These are phyloP conservation scores for Camelus dromedarius DNA, from an alignment of 2,113 vertebrate species.

Conservation along the genomic window DNA sequence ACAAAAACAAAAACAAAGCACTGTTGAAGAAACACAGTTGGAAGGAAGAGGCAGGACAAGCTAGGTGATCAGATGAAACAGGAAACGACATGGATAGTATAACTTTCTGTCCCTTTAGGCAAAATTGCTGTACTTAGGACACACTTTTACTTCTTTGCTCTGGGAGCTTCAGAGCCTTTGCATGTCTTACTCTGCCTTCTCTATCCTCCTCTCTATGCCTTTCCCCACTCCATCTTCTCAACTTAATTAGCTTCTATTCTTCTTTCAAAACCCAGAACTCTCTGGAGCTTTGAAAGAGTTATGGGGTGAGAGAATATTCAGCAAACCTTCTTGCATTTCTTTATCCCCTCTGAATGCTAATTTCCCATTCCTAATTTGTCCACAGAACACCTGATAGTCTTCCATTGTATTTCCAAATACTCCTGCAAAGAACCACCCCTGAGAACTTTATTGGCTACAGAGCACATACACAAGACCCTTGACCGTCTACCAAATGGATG, in stretches of 20 bases:
- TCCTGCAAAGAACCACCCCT: background rate
- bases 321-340: background rate
- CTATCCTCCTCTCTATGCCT: background rate
- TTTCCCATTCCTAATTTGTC: background rate
- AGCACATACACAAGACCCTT: background rate
- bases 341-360: background rate
- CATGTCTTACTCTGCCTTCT: background rate
- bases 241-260: background rate
- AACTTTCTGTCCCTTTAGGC: background rate
- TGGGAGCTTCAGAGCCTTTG: background rate
- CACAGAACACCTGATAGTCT: background rate
- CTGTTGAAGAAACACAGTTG: background rate
- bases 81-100: background rate
- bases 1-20: no score
- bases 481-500: background rate
- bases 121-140: background rate
- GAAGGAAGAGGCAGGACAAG: background rate
- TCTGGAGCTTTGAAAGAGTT: background rate
- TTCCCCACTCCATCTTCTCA: background rate
- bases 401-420: background rate
- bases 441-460: background rate
- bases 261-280: background rate
- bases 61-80: background rate
- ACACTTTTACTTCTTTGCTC: background rate
- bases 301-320: background rate